Evolutionary conservation across 2,888 invertebrate genomes (phyloP), one percentile per base, ranked within the genome.

Genomic region (Stramonita haemastoma): DNA sequence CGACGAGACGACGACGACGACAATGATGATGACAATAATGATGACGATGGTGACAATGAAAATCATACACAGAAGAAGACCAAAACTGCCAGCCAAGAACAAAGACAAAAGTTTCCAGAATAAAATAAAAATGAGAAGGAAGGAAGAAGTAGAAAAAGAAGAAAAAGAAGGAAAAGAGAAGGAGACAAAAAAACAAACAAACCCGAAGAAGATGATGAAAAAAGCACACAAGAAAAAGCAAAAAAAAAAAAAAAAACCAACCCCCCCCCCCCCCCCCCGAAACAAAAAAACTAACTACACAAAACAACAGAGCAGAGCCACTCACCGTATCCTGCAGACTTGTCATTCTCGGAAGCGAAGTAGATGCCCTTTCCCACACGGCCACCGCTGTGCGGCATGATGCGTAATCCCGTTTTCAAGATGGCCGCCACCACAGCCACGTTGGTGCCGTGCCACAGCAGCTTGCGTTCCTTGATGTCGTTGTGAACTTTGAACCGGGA

Each of bases 341-440:
- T 96, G 83, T 93, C 91, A 91, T 96, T 95, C 92, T 96, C 96
- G 6, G 96, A 96, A 13, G 96, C 96, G 93, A 96, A 96, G 93
- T 96, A 96, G 89, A 96, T 96, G 19, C 96, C 96, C 81, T 93
- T 91, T 17, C 96, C 96, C 0, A 96, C 96, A 32, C 96, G 91
- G 0, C 96, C 96, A 2, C 96, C 96, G 92, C 96, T 96, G 93
- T 96, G 96, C 22, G 96, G 96, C 96, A 96, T 96, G 90, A 96
- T 96, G 22, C 96, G 94, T n/a, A 96, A 93, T 6, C 96, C 96
- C 87, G 95, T 94, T 91, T 96, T 96, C 91, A 96, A 93, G 90
- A 96, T 96, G 92, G 96, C 96, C 4, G 96, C 96, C 89, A 96
- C 96, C 19, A 96, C 96, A 36, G 96, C 96, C 29, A 96, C 96